Evolutionary conservation across 2,888 invertebrate genomes (phyloP), one percentile per base, ranked within the genome.

Genomic region (Pimpla rufipes): DNA sequence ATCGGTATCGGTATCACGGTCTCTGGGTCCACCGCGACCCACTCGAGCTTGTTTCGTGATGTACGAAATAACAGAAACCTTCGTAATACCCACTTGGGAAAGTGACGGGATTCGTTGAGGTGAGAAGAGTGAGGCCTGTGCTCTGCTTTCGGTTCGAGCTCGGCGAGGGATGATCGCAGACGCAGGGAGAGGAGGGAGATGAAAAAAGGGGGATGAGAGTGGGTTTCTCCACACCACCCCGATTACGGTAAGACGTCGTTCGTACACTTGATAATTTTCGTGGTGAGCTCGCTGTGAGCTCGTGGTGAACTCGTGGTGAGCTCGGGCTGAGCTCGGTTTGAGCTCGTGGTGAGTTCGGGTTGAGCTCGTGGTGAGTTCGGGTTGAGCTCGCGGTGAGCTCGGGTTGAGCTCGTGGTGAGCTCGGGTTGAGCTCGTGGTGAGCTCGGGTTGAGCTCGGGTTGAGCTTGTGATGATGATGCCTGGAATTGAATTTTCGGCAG

Each of bases 171-270:
- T 62, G 29, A 79, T 66, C 66, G 75, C 57, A 16, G 16, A 16
- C 1, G 59, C 45, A 55, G n/a, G 52, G 21, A 59, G 18, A 62
- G 55, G 71, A 52, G 59, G 42, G 45, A 40, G 16, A 71, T 42
- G 57, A 1, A 68, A 71, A 13, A 62, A 37, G n/a, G 64, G 82
- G 62, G 71, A n/a, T 50, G 67, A 40, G 68, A n/a, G 18, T 16
- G 67, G 73, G 79, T 76, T 76, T 45, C 83, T 76, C 21, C 79
- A 52, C 5, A 5, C 73, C 83, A 73, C 67, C n/a, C 79, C 81
- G 84, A 86, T 85, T 86, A 87, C 84, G 85, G 86, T 87, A 86
- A 82, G 85, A 86, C 84, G 85, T 87, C 87, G n/a, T 83, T 84
- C 79, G 83, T 86, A 86, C 86, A 85, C 64, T 84, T 81, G 85